These are phyloP conservation scores for Leptinotarsa tumamoca DNA, from an alignment of 2,888 invertebrate genomes.

Conservation along the genomic window DNA sequence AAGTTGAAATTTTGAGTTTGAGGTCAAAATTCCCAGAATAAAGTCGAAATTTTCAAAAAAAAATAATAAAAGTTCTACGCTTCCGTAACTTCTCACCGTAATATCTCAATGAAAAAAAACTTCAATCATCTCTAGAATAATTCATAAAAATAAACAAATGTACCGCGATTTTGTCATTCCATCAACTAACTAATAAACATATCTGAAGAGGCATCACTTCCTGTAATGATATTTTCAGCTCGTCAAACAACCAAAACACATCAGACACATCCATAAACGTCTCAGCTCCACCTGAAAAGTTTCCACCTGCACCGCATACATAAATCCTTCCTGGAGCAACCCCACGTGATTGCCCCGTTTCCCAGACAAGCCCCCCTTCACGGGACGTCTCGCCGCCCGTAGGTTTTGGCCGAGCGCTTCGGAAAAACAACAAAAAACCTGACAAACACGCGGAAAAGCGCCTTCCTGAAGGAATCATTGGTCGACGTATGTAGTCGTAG, in stretches of 20 bases:
- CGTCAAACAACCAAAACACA: not conserved
- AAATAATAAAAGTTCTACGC: no score
- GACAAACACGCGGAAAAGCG: conserved; percentile 40
- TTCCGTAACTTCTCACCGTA: no score
- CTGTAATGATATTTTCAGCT: not conserved
- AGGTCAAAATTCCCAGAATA: no score
- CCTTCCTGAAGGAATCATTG: conserved; percentile 51
- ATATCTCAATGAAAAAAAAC: no score
- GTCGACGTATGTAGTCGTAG: conserved; percentile 51
- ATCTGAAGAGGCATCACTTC: not conserved
- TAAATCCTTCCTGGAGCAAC: not conserved
- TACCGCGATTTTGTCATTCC: no score
- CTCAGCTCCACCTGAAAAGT: conserved; percentile 28
- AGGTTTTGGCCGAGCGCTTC: not conserved
- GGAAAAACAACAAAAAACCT: conserved; percentile 22
- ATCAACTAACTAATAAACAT: no score
- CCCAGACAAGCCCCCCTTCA: not conserved
- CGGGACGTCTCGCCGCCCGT: not conserved
- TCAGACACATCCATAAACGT: conserved; percentile 7
- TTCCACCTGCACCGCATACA: conserved; percentile 26
- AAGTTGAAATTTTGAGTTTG: no score
- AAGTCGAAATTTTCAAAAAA: no score
- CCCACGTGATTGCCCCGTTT: conserved; percentile 2
- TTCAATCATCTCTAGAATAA: no score
- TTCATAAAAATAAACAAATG: no score